Percentiles rank a stretch among this genome's conserved stretches.
phyloP scores from a whole-genome alignment of 2,797 vertebrate genomes.

The Danio aesculapii region DNA sequence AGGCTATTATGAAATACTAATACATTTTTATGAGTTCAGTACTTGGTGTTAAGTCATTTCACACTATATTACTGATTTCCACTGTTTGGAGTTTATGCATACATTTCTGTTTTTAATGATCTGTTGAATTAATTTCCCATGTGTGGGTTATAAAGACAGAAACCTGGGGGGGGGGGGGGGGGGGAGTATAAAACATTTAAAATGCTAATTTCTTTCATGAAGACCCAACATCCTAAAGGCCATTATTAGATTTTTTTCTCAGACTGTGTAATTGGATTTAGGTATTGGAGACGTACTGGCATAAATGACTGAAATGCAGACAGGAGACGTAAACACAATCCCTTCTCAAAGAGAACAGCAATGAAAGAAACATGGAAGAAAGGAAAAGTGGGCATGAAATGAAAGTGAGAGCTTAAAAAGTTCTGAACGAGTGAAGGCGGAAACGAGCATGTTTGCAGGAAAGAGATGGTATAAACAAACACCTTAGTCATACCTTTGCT shows the following conservation, averaged over 20 bases:
- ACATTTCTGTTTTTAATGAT: slow-evolving; percentile 60
- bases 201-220: slow-evolving; percentile 48
- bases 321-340: slow-evolving; percentile 46
- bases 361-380: slow-evolving; percentile 31
- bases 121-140: slow-evolving; percentile 65
- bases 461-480: slow-evolving; percentile 33
- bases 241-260: slow-evolving; percentile 51
- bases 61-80: slow-evolving; percentile 60
- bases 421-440: not conserved
- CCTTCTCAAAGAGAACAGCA: slow-evolving; percentile 24
- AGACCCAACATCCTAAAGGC: slow-evolving; percentile 51
- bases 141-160: slow-evolving; percentile 54
- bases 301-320: slow-evolving; percentile 46
- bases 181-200: slow-evolving; percentile 51
- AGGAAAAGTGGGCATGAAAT: not conserved
- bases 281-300: slow-evolving; percentile 52
- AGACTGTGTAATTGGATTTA: slow-evolving; percentile 56
- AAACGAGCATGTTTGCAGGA: slow-evolving; percentile 30
- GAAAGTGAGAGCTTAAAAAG: not conserved
- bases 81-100: slow-evolving; percentile 57
- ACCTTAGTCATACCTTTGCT: slow-evolving; percentile 30
- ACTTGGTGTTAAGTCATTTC: slow-evolving; percentile 62
- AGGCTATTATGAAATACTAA: slow-evolving; percentile 57
- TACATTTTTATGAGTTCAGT: slow-evolving; percentile 61
- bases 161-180: slow-evolving; percentile 47